Conservation (phyloP, 1,140 invertebrate species). For the Notospermus geniculatus region DNA sequence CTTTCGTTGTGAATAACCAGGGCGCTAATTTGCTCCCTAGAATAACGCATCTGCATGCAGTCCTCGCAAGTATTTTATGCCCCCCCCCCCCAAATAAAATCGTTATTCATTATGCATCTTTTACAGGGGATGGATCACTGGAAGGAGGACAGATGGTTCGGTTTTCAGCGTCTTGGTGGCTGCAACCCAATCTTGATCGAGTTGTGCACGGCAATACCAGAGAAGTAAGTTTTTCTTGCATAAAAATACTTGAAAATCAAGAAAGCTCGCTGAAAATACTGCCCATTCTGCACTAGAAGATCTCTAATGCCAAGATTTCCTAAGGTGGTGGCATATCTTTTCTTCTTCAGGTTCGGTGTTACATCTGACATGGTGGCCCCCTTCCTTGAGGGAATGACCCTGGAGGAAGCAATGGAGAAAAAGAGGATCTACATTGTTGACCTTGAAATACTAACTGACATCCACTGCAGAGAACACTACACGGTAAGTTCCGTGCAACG, state of each 20-base stretch:
- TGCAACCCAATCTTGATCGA: conserved; percentile 44
- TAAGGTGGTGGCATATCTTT: no score
- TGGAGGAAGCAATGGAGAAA: conserved; percentile 21
- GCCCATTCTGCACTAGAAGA: no score
- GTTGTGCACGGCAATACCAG: conserved; percentile 47
- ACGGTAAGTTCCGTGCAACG: background rate
- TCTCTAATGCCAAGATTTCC: no score
- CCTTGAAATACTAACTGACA: conserved; percentile 24
- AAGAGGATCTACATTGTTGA: conserved; percentile 31
- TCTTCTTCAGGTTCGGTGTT: conserved; percentile 20
- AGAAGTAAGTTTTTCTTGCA: conserved; percentile 33
- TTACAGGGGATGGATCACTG: conserved; percentile 1
- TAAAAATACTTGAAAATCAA: no score
- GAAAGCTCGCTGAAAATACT: no score
- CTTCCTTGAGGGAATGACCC: conserved; percentile 23
- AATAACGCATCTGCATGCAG: no score
- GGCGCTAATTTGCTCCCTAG: no score
- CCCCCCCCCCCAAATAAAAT: no score
- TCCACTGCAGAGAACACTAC: background rate
- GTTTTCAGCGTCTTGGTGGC: conserved; percentile 18
- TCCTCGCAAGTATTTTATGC: no score
- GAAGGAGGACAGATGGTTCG: conserved; percentile 18
- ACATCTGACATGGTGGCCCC: conserved; percentile 29
- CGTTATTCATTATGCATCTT: no score
- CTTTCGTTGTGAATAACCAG: no score